Evolutionary conservation across 1,140 invertebrate genomes (phyloP).

Genomic region (Aphelenchoides besseyi): DNA sequence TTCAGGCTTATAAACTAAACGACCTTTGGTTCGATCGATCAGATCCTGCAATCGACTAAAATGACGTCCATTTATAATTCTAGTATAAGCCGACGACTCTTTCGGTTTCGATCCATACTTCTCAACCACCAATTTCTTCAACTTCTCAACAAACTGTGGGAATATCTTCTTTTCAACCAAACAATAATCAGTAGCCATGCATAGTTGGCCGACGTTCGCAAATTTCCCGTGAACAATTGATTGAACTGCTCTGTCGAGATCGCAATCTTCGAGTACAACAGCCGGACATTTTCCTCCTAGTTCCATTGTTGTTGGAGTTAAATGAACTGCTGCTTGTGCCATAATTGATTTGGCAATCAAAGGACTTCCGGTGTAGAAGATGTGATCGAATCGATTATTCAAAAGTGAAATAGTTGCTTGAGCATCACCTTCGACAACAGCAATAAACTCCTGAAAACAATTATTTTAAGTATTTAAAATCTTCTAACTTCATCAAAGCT

Average conservation of each 20-base stretch:
- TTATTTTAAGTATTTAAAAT: slow-evolving; percentile 71
- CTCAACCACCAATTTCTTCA: slow-evolving; percentile 70
- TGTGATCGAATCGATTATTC: slow-evolving; percentile 86
- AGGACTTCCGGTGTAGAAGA: slow-evolving; percentile 90
- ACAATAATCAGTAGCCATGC: slow-evolving; percentile 89
- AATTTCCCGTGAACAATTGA: slow-evolving; percentile 90
- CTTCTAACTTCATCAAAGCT: slow-evolving; percentile 73
- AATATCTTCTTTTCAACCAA: slow-evolving; percentile 37
- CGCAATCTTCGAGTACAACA: slow-evolving; percentile 40
- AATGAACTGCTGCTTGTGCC: slow-evolving; percentile 78
- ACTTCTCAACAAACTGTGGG: slow-evolving; percentile 67
- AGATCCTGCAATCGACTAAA: slow-evolving; percentile 62
- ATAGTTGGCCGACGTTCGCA: slow-evolving; percentile 88
- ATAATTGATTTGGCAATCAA: slow-evolving; percentile 81
- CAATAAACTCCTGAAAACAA: slow-evolving; percentile 72
- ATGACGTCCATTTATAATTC: slow-evolving; percentile 81
- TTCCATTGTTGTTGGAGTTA: slow-evolving; percentile 89
- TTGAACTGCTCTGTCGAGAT: slow-evolving; percentile 62
- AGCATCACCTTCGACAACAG: slow-evolving; percentile 73
- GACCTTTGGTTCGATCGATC: slow-evolving; percentile 38
- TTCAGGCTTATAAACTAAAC: slow-evolving; percentile 41
- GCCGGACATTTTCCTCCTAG: slow-evolving; percentile 77
- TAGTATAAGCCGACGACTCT: slow-evolving; percentile 75
- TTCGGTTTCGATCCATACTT: slow-evolving; percentile 81
- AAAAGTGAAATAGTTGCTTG: slow-evolving; percentile 79